Evolutionary conservation across 2,888 invertebrate species (phyloP).

Genomic region (Ochropleura leucogaster): DNA sequence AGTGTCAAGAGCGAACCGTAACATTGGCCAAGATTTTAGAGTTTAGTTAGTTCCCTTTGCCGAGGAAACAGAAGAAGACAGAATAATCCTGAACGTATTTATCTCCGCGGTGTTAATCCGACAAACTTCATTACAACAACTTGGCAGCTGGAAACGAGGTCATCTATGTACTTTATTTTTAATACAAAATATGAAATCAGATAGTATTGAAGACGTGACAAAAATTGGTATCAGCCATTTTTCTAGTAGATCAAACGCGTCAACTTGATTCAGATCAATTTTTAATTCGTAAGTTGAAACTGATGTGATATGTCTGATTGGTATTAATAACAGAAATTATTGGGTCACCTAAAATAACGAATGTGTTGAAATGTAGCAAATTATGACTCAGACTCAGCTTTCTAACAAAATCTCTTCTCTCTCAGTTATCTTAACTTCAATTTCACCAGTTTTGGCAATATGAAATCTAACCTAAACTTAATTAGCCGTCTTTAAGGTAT

Average conservation of each 20-base stretch:
- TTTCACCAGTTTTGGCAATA: not conserved
- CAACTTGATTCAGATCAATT: conserved; percentile 52
- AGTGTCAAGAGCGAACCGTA: conserved; percentile 8
- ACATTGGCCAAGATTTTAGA: conserved; percentile 19
- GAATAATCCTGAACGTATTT: conserved; percentile 63
- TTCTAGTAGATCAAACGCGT: conserved; percentile 63
- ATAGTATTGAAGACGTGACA: conserved; percentile 65
- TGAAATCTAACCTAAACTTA: not conserved
- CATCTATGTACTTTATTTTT: conserved; percentile 67
- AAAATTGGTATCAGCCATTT: conserved; percentile 63
- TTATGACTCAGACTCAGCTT: conserved; percentile 16
- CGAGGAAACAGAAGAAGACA: conserved; percentile 45
- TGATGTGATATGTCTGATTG: conserved; percentile 46
- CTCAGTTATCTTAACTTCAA: not conserved
- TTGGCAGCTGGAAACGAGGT: conserved; percentile 68
- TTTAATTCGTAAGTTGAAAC: conserved; percentile 46
- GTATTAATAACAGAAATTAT: conserved; percentile 52
- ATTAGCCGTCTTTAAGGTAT: not conserved
- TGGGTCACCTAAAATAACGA: conserved; percentile 52
- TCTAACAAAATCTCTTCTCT: not conserved
- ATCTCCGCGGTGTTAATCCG: conserved; percentile 65
- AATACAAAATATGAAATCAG: conserved; percentile 67
- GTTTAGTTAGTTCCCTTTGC: conserved; percentile 44
- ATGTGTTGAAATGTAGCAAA: conserved; percentile 44
- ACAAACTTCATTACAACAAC: conserved; percentile 65